Evolutionary conservation across 2,113 vertebrate species (phyloP).

Genomic region (Anarhynchus alexandrinus): DNA sequence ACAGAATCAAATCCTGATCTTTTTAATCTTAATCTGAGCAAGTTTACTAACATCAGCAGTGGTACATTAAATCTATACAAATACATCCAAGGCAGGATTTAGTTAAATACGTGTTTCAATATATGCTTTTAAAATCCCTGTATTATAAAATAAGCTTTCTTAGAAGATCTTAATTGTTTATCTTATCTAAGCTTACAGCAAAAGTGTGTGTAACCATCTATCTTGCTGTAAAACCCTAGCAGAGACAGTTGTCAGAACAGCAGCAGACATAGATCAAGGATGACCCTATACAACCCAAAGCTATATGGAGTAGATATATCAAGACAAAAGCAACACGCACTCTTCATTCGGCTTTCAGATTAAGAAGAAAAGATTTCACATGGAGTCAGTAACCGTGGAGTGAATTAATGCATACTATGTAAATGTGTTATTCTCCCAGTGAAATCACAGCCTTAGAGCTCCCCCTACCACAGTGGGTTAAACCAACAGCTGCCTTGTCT

Average conservation of each 20-base stretch:
- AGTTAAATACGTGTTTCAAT: not conserved
- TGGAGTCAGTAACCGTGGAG: rapidly evolving
- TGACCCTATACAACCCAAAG: not conserved
- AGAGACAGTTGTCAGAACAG: not conserved
- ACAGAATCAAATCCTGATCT: not conserved
- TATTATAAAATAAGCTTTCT: not conserved
- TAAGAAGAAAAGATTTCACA: not conserved
- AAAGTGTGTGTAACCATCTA: not conserved
- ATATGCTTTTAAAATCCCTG: not conserved
- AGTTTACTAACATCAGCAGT: not conserved
- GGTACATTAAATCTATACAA: not conserved
- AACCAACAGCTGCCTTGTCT: not conserved
- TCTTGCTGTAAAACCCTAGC: not conserved
- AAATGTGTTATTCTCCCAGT: not conserved
- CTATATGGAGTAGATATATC: not conserved
- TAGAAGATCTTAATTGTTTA: not conserved
- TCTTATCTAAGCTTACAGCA: not conserved
- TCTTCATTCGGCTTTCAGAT: not conserved
- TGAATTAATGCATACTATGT: not conserved
- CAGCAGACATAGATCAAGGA: not conserved
- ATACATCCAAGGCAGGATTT: not conserved
- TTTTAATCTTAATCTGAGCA: not conserved
- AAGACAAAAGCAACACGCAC: not conserved
- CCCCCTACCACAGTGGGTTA: not conserved
- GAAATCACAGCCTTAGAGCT: not conserved